Evolutionary conservation across 1,140 invertebrate species (phyloP), one percentile per base, ranked within the genome.

Genomic region (Drosophila sulfurigaster): DNA sequence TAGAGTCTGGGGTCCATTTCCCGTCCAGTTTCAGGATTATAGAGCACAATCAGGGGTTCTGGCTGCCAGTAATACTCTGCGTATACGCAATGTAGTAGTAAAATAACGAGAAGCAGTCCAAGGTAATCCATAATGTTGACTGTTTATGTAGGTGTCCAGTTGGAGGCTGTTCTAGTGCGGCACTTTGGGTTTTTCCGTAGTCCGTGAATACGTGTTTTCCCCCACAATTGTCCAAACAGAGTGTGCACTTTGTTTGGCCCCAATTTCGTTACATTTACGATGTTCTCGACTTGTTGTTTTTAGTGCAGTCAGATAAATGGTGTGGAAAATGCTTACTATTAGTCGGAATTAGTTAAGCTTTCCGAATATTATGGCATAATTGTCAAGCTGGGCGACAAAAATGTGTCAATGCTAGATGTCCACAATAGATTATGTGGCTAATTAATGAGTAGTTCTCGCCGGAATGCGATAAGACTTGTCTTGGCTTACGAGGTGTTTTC

Each of bases 201-300:
- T 57, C 54, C 54, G 58, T 30, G 25, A 20, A 7, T 15, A 15
- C 52, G 75, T 82, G 82, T 70, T 89, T 71, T 89, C 49, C 68
- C 38, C 25, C 54, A 67, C 85, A 88, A 81, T 85, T 88, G 85
- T 81, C n/a, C 56, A 89, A 89, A 88, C 66, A 88, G 68, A 79
- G 52, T 85, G 81, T 59, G 32, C 52, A 32, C 43, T 62, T 62
- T 52, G 46, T 67, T 81, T 70, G 69, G 25, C 69, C 56, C 35
- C 70, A 64, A 25, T 38, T 68, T 30, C 57, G 67, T 8, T 60
- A 56, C 16, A 46, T 58, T 46, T 52, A 20, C 5, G 20, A 8
- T 41, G 49, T 69, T 66, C 63, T 81, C 66, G 35, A 51, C 62
- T 25, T 25, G 20, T 25, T 45, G 16, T 43, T 71, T 43, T 65